Percentiles rank a stretch among this genome's conserved stretches.
These are phyloP conservation scores for Leuciscus waleckii DNA, from an alignment of 2,797 vertebrate genomes.

Conservation along the genomic window DNA sequence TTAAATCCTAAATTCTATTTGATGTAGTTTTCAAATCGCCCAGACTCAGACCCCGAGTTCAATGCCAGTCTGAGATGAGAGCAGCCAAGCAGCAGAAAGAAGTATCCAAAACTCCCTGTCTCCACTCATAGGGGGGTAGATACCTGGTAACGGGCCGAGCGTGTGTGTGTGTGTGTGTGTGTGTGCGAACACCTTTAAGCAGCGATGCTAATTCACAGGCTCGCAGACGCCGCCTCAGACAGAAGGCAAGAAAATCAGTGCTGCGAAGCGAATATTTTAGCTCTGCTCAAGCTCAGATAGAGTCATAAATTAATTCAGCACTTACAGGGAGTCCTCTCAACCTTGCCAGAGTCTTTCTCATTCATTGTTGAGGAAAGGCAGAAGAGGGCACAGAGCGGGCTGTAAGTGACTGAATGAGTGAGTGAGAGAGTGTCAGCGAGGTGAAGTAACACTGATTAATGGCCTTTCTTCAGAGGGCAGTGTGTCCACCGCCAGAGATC, in stretches of 20 bases:
- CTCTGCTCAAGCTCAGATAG: conserved; percentile 51
- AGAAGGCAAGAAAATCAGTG: conserved; percentile 33
- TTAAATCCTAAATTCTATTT: conserved; percentile 39
- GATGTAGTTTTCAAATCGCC: conserved; percentile 49
- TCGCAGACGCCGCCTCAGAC: conserved; percentile 21
- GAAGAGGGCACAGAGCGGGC: conserved; percentile 50
- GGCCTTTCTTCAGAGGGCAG: conserved; percentile 63
- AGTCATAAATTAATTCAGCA: conserved; percentile 62
- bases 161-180: conserved; percentile 42
- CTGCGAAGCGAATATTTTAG: conserved; percentile 55
- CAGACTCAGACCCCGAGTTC: conserved; percentile 49
- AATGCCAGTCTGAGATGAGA: conserved; percentile 43
- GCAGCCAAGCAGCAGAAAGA: conserved; percentile 53
- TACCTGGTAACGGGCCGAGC: conserved; percentile 7
- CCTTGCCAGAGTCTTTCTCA: conserved; percentile 54
- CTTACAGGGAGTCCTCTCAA: conserved; percentile 56
- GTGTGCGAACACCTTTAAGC: conserved; percentile 51
- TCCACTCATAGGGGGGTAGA: conserved; percentile 46
- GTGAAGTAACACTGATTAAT: conserved; percentile 68
- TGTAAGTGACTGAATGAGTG: conserved; percentile 60
- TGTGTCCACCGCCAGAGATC: conserved; percentile 63
- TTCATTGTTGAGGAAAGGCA: conserved; percentile 61
- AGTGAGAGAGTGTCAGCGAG: conserved; percentile 60
- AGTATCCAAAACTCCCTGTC: conserved; percentile 44
- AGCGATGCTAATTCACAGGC: conserved; percentile 47